Percentiles rank a stretch among this genome's conserved stretches.
These are phyloP conservation scores for Eupithecia insigniata DNA, from an alignment of 2,888 invertebrate species.

Conservation along the genomic window DNA sequence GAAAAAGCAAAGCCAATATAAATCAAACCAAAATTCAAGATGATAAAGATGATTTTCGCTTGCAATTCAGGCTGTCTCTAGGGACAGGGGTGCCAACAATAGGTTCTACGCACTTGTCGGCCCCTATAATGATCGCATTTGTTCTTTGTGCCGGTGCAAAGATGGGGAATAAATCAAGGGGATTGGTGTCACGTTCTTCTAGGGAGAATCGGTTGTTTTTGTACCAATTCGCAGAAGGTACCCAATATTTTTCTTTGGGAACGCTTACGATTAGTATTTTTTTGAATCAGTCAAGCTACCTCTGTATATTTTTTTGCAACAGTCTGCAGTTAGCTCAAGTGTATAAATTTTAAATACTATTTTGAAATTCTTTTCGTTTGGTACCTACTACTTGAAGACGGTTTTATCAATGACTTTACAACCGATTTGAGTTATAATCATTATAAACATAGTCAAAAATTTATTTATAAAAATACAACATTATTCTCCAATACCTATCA, in stretches of 20 bases:
- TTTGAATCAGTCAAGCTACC: not conserved
- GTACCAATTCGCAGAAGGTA: conserved; percentile 6
- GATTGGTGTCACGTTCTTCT: conserved; percentile 29
- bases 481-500: too few relatives aligned
- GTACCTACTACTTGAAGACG: not conserved
- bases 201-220: not conserved
- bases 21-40: conserved; percentile 6
- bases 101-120: conserved; percentile 46
- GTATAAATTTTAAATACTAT: not conserved
- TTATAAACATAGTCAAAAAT: too few relatives aligned
- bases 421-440: too few relatives aligned
- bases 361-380: not conserved
- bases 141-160: conserved; percentile 38
- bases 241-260: not conserved
- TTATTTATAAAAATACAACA: too few relatives aligned
- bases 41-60: conserved; percentile 1
- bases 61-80: conserved; percentile 47
- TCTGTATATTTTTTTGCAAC: not conserved
- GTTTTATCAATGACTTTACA: too few relatives aligned
- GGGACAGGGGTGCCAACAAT: conserved; percentile 56
- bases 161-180: conserved; percentile 26
- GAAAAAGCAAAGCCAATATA: not conserved
- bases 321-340: not conserved
- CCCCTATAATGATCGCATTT: conserved; percentile 52
- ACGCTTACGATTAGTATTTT: not conserved